Conservation (phyloP, 2,113 vertebrate species). For the Pollimyrus isidori region DNA sequence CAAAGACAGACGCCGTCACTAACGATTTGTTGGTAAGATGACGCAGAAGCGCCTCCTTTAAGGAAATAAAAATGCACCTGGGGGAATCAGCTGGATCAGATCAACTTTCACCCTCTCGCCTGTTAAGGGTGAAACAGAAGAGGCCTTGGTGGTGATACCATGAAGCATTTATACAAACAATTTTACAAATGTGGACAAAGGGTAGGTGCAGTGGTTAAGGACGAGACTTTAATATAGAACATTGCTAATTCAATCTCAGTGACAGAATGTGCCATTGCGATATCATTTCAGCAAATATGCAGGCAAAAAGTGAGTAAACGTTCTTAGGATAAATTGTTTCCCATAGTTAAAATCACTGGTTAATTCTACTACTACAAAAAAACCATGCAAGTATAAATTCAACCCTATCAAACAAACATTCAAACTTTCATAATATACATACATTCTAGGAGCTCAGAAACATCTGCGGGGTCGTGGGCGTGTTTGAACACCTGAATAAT, state of each 20-base stretch:
- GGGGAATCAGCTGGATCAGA: conserved; percentile 61
- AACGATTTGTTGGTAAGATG: neutral
- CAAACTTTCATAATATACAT: conserved; percentile 27
- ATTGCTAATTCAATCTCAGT: neutral
- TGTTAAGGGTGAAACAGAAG: conserved; percentile 38
- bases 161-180: neutral
- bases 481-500: conserved; percentile 59
- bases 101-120: conserved; percentile 59
- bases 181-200: neutral
- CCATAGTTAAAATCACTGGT: neutral
- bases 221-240: neutral
- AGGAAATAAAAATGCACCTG: conserved; percentile 45
- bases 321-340: neutral
- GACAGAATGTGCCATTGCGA: conserved; percentile 11
- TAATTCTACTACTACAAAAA: neutral
- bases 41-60: neutral
- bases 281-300: neutral
- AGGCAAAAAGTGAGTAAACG: neutral
- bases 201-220: neutral
- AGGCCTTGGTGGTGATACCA: neutral
- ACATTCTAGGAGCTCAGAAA: conserved; percentile 67
- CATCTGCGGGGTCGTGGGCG: conserved; percentile 59
- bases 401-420: neutral
- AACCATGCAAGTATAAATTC: neutral
- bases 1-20: neutral